Evolutionary conservation across 2,888 invertebrate genomes (phyloP).

Genomic region (Apamea crenata): DNA sequence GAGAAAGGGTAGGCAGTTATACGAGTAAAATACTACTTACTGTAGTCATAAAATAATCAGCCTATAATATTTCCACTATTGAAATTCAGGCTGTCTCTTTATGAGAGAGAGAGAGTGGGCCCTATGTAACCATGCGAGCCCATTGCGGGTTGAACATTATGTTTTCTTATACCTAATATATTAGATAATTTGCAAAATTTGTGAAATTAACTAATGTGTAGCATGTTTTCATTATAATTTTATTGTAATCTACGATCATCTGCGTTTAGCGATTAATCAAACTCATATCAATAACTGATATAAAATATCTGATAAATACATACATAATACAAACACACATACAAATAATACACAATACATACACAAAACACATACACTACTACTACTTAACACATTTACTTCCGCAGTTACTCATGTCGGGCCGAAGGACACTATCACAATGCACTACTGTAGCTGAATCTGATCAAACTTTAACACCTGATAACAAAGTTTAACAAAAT

Average conservation of each 20-base stretch:
- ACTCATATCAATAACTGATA: not conserved
- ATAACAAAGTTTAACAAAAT: conserved; percentile 9
- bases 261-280: conserved; percentile 12
- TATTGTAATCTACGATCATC: not conserved
- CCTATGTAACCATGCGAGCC: no score
- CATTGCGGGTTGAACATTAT: no score
- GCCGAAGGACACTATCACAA: not conserved
- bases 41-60: not conserved
- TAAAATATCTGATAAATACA: conserved; percentile 1
- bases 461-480: not conserved
- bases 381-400: not conserved
- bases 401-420: not conserved
- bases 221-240: not conserved
- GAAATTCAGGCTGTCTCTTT: not conserved
- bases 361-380: no score
- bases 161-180: no score
- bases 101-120: not conserved
- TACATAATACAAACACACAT: no score
- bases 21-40: not conserved
- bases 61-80: not conserved
- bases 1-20: not conserved
- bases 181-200: no score
- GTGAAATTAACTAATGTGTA: not conserved
- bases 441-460: not conserved
- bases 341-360: no score